These are phyloP conservation scores for Microcebus jonahi DNA, from an alignment of 2,113 vertebrate species.

Conservation along the genomic window DNA sequence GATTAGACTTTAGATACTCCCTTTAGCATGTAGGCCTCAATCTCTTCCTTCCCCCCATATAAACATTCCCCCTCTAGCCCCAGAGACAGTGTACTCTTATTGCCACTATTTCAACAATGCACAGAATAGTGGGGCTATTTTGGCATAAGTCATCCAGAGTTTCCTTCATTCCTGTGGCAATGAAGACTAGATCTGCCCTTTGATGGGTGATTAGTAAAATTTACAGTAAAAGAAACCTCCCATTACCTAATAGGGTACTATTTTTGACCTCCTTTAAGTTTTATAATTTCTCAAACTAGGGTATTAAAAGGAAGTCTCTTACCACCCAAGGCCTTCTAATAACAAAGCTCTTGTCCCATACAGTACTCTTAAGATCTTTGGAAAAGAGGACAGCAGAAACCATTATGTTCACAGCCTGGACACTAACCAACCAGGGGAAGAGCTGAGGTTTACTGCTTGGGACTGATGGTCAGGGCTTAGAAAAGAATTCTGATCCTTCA, in stretches of 20 bases:
- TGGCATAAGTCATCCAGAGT: neutral
- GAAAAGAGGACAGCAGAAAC: constrained; percentile 4
- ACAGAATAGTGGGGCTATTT: neutral
- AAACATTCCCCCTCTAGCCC: neutral
- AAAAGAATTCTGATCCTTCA: neutral
- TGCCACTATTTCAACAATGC: neutral
- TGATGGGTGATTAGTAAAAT: neutral
- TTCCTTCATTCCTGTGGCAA: neutral
- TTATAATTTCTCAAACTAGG: constrained; percentile 36
- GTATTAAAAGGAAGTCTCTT: neutral
- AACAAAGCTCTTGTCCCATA: neutral
- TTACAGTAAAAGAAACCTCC: neutral
- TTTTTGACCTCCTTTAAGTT: constrained; percentile 23
- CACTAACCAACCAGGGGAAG: neutral
- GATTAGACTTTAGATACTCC: neutral
- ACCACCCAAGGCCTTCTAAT: constrained; percentile 18
- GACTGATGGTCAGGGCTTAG: neutral
- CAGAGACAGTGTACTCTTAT: neutral
- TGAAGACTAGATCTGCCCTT: neutral
- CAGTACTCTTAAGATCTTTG: constrained; percentile 1
- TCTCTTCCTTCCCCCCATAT: neutral
- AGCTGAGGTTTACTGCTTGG: constrained; percentile 15
- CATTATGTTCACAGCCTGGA: neutral
- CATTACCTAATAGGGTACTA: neutral
- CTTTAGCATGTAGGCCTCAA: neutral